Conservation (phyloP, 2,797 vertebrate species). For the Coilia nasus region DNA sequence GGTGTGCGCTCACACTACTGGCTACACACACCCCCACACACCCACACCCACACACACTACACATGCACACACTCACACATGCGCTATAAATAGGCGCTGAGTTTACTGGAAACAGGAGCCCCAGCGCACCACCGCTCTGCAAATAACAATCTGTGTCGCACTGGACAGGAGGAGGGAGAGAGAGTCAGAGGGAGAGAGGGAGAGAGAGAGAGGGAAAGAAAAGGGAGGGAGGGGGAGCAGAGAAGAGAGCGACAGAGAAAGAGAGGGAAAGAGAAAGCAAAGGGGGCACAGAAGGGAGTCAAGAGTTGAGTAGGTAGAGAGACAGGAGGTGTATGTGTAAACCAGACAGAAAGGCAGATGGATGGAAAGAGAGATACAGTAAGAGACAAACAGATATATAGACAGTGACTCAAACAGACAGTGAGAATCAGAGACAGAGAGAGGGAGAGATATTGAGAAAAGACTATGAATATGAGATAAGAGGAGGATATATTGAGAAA, state of each 20-base stretch:
- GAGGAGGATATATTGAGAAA: not conserved
- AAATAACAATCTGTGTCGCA: slow-evolving; percentile 60
- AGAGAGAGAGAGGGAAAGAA: not conserved
- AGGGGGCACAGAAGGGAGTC: slow-evolving; percentile 7
- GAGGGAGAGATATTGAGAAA: not conserved
- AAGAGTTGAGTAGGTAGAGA: slow-evolving; percentile 14
- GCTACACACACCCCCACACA: not conserved
- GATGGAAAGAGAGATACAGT: too few species aligned
- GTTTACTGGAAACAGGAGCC: slow-evolving; percentile 72
- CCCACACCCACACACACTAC: slow-evolving; percentile 16
- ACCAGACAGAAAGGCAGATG: slow-evolving; percentile 23
- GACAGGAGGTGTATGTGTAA: not conserved
- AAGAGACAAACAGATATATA: not conserved
- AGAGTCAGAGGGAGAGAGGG: slow-evolving; percentile 1
- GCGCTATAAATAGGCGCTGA: slow-evolving; percentile 64
- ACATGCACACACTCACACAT: slow-evolving; percentile 33
- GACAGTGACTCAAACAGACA: slow-evolving; percentile 21
- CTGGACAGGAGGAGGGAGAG: slow-evolving; percentile 11
- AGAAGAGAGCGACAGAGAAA: not conserved
- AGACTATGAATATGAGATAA: slow-evolving; percentile 25
- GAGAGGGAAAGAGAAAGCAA: slow-evolving; percentile 16
- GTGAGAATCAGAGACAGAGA: slow-evolving; percentile 18
- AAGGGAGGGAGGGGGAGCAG: not conserved
- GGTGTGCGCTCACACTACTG: slow-evolving; percentile 3
- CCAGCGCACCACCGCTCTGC: slow-evolving; percentile 55